Evolutionary conservation across 2,888 invertebrate genomes (phyloP), one percentile per base, ranked within the genome.

Genomic region (Cyaniris semiargus): DNA sequence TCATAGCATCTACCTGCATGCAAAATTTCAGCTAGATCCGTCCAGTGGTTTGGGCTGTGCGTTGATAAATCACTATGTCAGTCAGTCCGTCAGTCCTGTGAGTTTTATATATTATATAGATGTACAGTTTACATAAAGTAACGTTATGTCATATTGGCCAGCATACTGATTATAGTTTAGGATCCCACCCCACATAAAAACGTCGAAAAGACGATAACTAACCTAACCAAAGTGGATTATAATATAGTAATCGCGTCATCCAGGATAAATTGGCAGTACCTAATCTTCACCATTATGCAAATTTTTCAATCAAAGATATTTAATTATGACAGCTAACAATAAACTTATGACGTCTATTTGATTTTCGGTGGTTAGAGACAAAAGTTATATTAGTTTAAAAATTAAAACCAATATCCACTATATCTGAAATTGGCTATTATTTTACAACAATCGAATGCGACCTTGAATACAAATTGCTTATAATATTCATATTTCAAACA

Each of bases 391-490:
- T 8, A 53, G 27, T 18, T 27, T 18, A 53, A 48, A 21, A 48
- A 7, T 27, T 18, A 53, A 48, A 21, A 48, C 15, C 72, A 23
- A 72, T 18, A 53, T 15, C 53, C 53, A 18, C 13, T 53, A 53
- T 53, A 5, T 7, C n/a, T 74, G 27, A 23, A 53, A 74, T 48
- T 13, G 48, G 44, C 48, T 72, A 72, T 38, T 48, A 23, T 15
- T 38, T 72, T 23, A 44, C 23, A 48, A 27, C 48, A 74, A 53
- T 48, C 48, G 53, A 74, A 74, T 74, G 44, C 7, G 74, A 27
- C 74, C 74, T 74, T 74, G 74, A 74, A 74, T 74, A 74, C 8
- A 74, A 74, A 74, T 74, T 74, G 27, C 27, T 48, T 74, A 44
- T 23, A 74, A 44, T 48, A 48, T 74, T 48, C 53, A 15, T 48